phyloP scores from a whole-genome alignment of 2,888 invertebrate species.

The Oscheius myriophilus region DNA sequence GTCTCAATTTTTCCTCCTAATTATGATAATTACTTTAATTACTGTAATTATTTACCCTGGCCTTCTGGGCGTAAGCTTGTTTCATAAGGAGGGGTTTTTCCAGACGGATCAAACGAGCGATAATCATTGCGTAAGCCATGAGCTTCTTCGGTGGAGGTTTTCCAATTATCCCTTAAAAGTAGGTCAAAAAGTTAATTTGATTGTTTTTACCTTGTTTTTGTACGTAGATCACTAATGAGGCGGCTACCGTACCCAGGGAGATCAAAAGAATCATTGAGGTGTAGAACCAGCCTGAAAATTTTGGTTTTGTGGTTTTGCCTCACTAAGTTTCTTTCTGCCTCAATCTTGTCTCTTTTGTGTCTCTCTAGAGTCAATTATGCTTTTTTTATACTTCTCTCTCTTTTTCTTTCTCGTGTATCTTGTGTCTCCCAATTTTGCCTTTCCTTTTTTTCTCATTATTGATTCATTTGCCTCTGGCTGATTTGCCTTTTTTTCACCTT shows the following conservation, averaged over 20 bases:
- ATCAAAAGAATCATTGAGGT: conserved; percentile 73
- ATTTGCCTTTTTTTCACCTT: no score
- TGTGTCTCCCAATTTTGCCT: no score
- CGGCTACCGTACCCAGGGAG: conserved; percentile 73
- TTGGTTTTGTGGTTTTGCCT: neutral
- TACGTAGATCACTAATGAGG: conserved; percentile 73
- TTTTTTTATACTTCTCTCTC: no score
- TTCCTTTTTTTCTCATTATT: no score
- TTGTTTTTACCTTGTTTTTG: conserved; percentile 70
- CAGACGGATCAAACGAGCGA: conserved; percentile 60
- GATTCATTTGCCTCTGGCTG: no score
- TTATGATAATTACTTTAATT: neutral
- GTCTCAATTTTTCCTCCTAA: conserved; percentile 15
- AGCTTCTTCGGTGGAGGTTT: conserved; percentile 57
- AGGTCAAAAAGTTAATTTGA: neutral
- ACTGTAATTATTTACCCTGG: neutral
- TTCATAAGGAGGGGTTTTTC: conserved; percentile 67
- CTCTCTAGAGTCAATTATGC: no score
- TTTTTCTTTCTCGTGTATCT: no score
- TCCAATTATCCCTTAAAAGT: conserved; percentile 55
- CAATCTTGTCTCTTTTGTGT: no score
- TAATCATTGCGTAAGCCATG: conserved; percentile 61
- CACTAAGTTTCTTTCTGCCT: neutral
- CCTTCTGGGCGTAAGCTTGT: conserved; percentile 64
- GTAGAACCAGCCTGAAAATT: conserved; percentile 72